phyloP scores from a whole-genome alignment of 2,113 vertebrate species.

The Apteryx owenii region DNA sequence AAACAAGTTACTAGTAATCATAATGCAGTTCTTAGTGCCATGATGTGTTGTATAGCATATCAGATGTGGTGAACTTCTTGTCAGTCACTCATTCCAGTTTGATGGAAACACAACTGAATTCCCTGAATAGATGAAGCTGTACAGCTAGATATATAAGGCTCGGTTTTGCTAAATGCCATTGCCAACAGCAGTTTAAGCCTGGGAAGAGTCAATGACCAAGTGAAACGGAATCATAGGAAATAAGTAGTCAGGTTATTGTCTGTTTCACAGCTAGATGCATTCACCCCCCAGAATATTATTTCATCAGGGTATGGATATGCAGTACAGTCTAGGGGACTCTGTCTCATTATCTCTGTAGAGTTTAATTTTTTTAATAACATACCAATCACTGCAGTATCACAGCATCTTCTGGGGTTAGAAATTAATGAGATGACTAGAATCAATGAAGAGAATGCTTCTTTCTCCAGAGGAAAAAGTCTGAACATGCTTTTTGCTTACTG shows the following conservation, averaged over 20 bases:
- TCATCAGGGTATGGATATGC: too few relatives aligned
- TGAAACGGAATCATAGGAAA: background rate
- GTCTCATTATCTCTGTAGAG: background rate
- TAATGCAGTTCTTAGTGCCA: background rate
- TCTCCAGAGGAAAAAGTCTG: background rate
- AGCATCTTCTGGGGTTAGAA: background rate
- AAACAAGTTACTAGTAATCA: background rate
- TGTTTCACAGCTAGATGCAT: background rate
- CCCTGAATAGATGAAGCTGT: background rate
- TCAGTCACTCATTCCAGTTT: too few relatives aligned
- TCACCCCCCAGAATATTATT: background rate
- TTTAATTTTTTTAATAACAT: background rate
- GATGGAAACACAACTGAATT: background rate
- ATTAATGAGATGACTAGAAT: background rate
- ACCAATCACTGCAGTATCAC: background rate
- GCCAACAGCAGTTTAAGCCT: background rate
- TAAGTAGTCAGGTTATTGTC: background rate
- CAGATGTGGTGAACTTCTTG: background rate
- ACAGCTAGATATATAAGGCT: background rate
- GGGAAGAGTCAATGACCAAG: background rate
- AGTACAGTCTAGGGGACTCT: background rate
- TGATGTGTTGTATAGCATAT: background rate
- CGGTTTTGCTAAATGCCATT: background rate
- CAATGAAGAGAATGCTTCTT: background rate
- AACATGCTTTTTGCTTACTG: background rate